Evolutionary conservation across 2,797 vertebrate species (phyloP), one percentile per base, ranked within the genome.

Genomic region (Sebastes nivosus): DNA sequence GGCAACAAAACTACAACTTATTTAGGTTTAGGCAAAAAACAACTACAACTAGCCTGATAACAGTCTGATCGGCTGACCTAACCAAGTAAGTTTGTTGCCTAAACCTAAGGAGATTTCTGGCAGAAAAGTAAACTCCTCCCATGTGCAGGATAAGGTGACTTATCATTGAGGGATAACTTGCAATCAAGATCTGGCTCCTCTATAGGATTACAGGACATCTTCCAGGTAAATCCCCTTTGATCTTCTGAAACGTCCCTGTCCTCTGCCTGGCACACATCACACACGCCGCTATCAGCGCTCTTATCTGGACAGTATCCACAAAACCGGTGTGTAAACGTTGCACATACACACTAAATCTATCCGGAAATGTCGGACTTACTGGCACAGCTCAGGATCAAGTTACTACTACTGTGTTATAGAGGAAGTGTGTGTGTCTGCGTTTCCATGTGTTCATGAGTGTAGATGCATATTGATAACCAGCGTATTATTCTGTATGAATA

Each of bases 291-390:
- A 84, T 82, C 87, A 70, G 57, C 22, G 5, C 54, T 57, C 46
- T 87, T 77, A 86, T 88, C 86, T 60, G 69, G 36, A 60, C 71
- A 16, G 65, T 65, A 69, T 74, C 79, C 69, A 52, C 88, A 82
- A 66, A 77, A 52, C 42, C 8, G 5, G 22, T 72, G 76, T 84
- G 80, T 75, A 61, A 87, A 84, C 50, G 3, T 58, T 67, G 69
- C 83, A 89, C 73, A 20, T 38, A 70, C 78, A 82, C 86, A 67
- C 69, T 61, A 46, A 79, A 81, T 87, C 72, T 81, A 84, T 88
- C 86, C 64, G 88, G 92, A 93, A 92, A 91, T 79, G 72, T 92
- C 85, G 27, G 71, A 66, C 85, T 95, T 95, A 93, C 94, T 69
- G 91, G 93, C 92, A 94, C 78, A 60, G 82, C 74, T 66, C 59